A percentile compares a stretch with the other conserved stretches of the same genome.
Conservation (phyloP, 2,113 vertebrate genomes). For the Myanophis thanlyinensis region DNA sequence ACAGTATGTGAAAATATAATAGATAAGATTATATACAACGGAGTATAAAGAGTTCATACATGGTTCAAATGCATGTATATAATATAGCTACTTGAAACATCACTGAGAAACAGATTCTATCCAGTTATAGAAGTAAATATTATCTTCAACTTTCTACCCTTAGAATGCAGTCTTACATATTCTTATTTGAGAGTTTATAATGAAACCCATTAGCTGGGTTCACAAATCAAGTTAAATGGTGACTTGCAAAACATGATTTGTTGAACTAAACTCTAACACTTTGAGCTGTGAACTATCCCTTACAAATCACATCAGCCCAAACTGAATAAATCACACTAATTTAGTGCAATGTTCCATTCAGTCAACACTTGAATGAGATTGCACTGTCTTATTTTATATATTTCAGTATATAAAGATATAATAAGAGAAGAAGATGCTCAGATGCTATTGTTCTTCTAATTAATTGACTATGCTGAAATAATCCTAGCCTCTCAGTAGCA, state of each 20-base stretch:
- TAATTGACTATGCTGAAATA: constrained; percentile 10
- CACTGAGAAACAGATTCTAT: background rate
- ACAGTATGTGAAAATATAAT: background rate
- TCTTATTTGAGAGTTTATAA: background rate
- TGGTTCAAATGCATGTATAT: background rate
- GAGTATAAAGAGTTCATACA: background rate
- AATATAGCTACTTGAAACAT: background rate
- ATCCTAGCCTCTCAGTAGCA: background rate
- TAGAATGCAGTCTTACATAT: background rate
- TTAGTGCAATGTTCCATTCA: background rate
- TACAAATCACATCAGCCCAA: background rate
- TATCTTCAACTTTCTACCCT: background rate
- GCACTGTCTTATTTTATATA: background rate
- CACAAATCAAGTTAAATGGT: background rate
- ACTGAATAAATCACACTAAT: background rate
- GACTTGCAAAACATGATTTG: background rate
- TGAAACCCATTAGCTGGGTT: background rate
- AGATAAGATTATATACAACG: background rate
- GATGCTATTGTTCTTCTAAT: background rate
- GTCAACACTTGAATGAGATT: background rate
- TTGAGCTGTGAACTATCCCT: background rate
- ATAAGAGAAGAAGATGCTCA: background rate
- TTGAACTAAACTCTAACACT: background rate
- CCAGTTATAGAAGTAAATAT: background rate
- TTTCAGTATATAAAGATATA: background rate